Base-by-base conservation (phyloP, 2,113 vertebrate species). In the Excalfactoria chinensis region DNA sequence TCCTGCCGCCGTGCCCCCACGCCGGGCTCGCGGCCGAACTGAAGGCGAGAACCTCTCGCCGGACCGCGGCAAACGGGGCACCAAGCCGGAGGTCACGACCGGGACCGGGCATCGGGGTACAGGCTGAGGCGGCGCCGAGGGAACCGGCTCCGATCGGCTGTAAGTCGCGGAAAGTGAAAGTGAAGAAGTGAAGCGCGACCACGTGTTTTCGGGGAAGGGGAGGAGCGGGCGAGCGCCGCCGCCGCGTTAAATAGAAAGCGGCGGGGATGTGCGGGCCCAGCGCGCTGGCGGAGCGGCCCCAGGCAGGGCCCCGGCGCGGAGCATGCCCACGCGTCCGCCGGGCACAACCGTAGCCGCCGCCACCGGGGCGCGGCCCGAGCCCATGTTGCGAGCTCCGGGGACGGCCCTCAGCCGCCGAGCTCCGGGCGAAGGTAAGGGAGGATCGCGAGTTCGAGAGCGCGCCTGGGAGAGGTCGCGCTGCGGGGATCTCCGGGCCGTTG, bases 81-180 rank as follows among this genome's bases (percentile, higher is more conserved):
- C 53, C 22, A n/a, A n/a, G 23, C 44, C 55, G 55, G 30, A 11
- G 17, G 10, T 56, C 55, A 32, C 55, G 32, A 19, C 30, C 17
- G 30, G 55, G 53, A 10, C 17, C 53, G 30, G 30, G 53, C 53
- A 32, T 14, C 17, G 53, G 53, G 53, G 28, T 30, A 32, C 30
- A 32, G 30, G 30, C 30, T 11, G 30, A 53, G 51, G 26, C 51
- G 15, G 15, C 16, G 26, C 51, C 26, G 48, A 30, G 8, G 26
- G 17, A 32, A 28, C 53, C 10, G 26, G 25, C 13, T 7, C 16
- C 16, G 53, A 28, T 53, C 51, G 14, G 51, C 28, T 9, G 37
- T 60, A n/a, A 58, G 37, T 55, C 66, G 34, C 70, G 92, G 69
- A 97, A 97, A 97, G 91, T 40, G 96, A 97, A 97, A 97, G 96